Conservation (phyloP, 2,797 vertebrate genomes). For the Enteromius thamalakanensis region DNA sequence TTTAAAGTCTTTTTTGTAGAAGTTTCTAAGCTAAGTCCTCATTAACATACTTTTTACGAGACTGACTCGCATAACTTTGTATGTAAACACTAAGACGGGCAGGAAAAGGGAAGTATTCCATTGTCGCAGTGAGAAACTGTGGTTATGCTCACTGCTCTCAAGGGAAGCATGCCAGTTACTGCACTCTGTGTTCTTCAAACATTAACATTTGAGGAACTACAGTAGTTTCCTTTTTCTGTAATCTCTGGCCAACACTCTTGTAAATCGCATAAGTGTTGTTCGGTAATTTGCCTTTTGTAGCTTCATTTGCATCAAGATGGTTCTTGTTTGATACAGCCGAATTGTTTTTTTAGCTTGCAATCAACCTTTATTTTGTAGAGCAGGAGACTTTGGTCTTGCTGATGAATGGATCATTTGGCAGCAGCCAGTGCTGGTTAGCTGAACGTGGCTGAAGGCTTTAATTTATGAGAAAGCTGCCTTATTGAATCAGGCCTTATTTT, state of each 20-base stretch:
- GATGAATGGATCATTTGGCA: constrained; percentile 22
- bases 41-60: constrained; percentile 8
- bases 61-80: not conserved
- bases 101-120: constrained; percentile 42
- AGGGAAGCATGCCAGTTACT: constrained; percentile 24
- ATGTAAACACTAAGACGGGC: not conserved
- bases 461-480: constrained; percentile 35
- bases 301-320: constrained; percentile 28
- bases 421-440: not conserved
- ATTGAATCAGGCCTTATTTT: constrained; percentile 34
- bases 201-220: constrained; percentile 18
- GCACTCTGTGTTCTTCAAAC: constrained; percentile 28
- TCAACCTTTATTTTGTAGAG: constrained; percentile 16
- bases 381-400: constrained; percentile 19
- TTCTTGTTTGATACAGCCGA: constrained; percentile 24
- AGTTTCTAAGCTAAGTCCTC: constrained; percentile 20
- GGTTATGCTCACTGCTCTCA: constrained; percentile 4
- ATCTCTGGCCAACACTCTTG: constrained; percentile 1
- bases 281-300: not conserved
- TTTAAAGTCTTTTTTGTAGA: not conserved
- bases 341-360: constrained; percentile 28
- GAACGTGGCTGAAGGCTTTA: constrained; percentile 9
- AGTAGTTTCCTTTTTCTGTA: constrained; percentile 29
- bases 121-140: constrained; percentile 24
- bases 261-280: constrained; percentile 5